These are phyloP conservation scores for Leptobrachium ailaonicum DNA, from an alignment of 2,113 vertebrate genomes.

Conservation along the genomic window DNA sequence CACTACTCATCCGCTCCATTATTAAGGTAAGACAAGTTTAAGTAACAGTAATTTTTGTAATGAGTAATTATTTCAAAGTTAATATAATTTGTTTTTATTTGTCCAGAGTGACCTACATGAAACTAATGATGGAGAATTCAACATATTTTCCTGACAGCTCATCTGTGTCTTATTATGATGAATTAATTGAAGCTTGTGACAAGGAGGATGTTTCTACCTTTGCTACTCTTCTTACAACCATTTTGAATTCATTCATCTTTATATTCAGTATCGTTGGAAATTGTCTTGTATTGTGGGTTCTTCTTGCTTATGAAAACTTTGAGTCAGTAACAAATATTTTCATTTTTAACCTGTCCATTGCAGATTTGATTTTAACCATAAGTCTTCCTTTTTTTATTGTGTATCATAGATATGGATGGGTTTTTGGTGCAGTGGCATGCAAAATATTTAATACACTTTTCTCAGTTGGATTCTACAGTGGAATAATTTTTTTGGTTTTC, in stretches of 20 bases:
- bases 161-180: not conserved
- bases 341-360: conserved; percentile 85
- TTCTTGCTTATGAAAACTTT: conserved; percentile 82
- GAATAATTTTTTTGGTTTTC: conserved; percentile 79
- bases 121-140: conserved; percentile 2
- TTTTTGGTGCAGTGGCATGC: conserved; percentile 75
- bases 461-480: conserved; percentile 83
- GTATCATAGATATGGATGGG: conserved; percentile 70
- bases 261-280: conserved; percentile 86
- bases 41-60: not conserved
- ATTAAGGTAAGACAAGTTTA: not conserved
- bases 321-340: conserved; percentile 81
- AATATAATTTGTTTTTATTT: not conserved
- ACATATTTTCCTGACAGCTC: not conserved
- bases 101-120: not conserved
- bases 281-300: conserved; percentile 76
- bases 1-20: not conserved
- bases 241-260: conserved; percentile 73
- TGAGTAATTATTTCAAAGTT: not conserved
- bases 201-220: conserved; percentile 50
- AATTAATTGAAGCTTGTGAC: conserved; percentile 57
- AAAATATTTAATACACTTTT: conserved; percentile 76
- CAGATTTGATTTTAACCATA: conserved; percentile 83
- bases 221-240: conserved; percentile 56
- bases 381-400: conserved; percentile 80